Evolutionary conservation across 2,888 invertebrate species (phyloP).

Genomic region (Deilephila porcellus): DNA sequence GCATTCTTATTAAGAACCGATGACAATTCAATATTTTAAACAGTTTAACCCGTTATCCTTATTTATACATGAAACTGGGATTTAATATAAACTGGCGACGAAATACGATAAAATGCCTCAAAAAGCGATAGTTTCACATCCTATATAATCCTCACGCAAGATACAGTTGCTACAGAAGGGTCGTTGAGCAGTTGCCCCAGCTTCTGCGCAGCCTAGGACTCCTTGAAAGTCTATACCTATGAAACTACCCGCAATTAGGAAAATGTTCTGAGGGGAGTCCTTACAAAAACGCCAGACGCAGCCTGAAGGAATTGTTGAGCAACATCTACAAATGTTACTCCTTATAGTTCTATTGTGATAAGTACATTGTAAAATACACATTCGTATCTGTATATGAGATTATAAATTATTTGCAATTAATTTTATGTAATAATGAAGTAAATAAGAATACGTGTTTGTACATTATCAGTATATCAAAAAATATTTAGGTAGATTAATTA

Average conservation of each 20-base stretch:
- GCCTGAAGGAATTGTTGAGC: not conserved
- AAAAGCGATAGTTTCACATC: not conserved
- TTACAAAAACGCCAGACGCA: not conserved
- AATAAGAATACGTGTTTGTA: not conserved
- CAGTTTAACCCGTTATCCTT: too few relatives aligned
- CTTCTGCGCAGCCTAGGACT: not conserved
- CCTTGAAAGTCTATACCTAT: not conserved
- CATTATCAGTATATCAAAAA: too few relatives aligned
- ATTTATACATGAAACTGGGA: too few relatives aligned
- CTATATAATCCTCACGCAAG: not conserved
- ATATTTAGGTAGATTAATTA: too few relatives aligned
- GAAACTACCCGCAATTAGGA: not conserved
- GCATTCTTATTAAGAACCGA: too few relatives aligned
- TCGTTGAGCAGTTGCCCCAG: not conserved
- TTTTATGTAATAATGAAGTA: not conserved
- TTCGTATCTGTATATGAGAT: not conserved
- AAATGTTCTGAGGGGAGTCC: not conserved
- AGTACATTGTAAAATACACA: constrained; percentile 9
- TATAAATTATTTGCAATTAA: not conserved
- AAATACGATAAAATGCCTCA: too few relatives aligned
- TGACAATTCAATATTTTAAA: too few relatives aligned
- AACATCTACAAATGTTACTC: not conserved
- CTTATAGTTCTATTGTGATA: constrained; percentile 15
- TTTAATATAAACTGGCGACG: too few relatives aligned
- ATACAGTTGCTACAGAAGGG: not conserved